Evolutionary conservation across 1,140 invertebrate genomes (phyloP).

Genomic region (Philotrypesis tridentata): DNA sequence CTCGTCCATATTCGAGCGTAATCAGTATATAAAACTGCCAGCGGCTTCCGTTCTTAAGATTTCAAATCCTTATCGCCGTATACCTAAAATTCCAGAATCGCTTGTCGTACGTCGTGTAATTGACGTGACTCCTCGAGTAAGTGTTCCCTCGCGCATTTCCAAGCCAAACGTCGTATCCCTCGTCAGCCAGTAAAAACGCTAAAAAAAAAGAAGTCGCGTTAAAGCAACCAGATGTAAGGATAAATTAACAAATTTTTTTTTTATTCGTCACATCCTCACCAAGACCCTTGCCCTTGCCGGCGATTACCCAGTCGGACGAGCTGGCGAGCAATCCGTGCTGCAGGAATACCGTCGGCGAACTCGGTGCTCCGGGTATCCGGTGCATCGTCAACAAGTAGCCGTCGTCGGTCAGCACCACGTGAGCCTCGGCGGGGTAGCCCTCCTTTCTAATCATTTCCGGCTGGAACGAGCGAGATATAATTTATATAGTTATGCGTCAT

Average conservation of each 20-base stretch:
- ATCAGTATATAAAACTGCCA: too few relatives aligned
- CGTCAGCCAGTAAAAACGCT: constrained; percentile 81
- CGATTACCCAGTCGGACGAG: constrained; percentile 80
- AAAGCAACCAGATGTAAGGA: too few relatives aligned
- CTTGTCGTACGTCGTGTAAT: constrained; percentile 65
- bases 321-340: constrained; percentile 83
- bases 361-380: constrained; percentile 77
- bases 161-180: constrained; percentile 87
- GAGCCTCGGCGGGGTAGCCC: constrained; percentile 82
- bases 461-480: constrained; percentile 61
- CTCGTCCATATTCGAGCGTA: too few relatives aligned
- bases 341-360: constrained; percentile 71
- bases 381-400: constrained; percentile 84
- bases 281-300: constrained; percentile 77
- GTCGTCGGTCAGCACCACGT: constrained; percentile 80
- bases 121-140: constrained; percentile 75
- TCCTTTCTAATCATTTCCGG: constrained; percentile 77
- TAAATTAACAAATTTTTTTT: not conserved
- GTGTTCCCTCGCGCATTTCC: constrained; percentile 81
- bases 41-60: too few relatives aligned
- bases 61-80: too few relatives aligned
- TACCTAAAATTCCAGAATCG: constrained; percentile 85
- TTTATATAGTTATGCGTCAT: not conserved
- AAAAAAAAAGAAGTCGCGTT: constrained; percentile 47
- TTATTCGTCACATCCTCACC: constrained; percentile 68